Percentiles rank a stretch among this genome's conserved stretches.
Conservation (phyloP, 2,113 vertebrate genomes). For the Myanophis thanlyinensis region DNA sequence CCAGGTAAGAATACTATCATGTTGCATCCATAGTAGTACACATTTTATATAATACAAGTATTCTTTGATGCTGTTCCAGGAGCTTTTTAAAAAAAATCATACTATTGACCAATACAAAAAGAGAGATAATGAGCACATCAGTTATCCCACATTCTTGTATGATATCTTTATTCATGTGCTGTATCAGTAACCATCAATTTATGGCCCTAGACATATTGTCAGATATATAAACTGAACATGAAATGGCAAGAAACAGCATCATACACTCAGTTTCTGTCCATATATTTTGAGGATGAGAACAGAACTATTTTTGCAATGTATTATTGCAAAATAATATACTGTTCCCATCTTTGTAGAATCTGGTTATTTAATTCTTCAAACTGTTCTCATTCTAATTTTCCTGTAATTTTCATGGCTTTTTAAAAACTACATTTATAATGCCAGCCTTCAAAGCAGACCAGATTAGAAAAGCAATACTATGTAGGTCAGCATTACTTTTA, state of each 20-base stretch:
- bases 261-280: not conserved
- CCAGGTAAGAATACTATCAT: conserved; percentile 74
- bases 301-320: not conserved
- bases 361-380: not conserved
- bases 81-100: not conserved
- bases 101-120: not conserved
- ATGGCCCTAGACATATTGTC: not conserved
- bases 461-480: not conserved
- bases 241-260: not conserved
- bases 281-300: not conserved
- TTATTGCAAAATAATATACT: not conserved
- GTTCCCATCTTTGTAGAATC: not conserved
- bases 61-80: not conserved
- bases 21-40: not conserved
- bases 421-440: not conserved
- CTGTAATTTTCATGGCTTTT: not conserved
- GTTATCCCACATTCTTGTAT: not conserved
- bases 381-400: not conserved
- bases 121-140: not conserved
- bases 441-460: not conserved
- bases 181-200: not conserved
- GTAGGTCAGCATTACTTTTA: not conserved
- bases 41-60: conserved; percentile 3
- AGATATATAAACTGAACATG: not conserved
- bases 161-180: not conserved